Base-by-base conservation (phyloP, 2,113 vertebrate genomes). In the Triplophysa tibetana region DNA sequence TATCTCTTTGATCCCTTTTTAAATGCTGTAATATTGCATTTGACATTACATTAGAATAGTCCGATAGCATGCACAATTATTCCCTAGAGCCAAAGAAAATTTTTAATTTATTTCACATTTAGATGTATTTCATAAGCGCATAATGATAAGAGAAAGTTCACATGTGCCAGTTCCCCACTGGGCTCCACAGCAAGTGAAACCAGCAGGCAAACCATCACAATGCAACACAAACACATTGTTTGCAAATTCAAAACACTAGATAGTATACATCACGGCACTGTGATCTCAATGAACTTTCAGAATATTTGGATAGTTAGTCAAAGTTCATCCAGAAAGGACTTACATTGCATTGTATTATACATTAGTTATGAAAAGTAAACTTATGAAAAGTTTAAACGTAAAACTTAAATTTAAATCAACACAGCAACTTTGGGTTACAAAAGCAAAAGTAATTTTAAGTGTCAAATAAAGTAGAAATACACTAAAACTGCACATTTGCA, bases 61-160 rank as follows among this genome's bases (percentile, higher is more conserved):
- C 41, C 19, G 38, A 80, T 70, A 72, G 56, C 29, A 64, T 48
- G 24, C 4, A 68, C 45, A 67, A 77, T 56, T 54, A 82, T 66
- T 33, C 52, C 52, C 19, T 50, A 43, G 68, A 66, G 75, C 56
- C 17, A 16, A 63, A 14, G 41, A 29, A 79, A 68, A 76, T 54
- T 8, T 11, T 23, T 33, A n/a, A 60, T 78, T 41, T 1, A 54
- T 58, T 63, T 56, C 24, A 67, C 73, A 52, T 78, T 67, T 69
- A 70, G 70, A 56, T 79, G 75, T 81, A 38, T 78, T 77, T 79
- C 82, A 38, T 86, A 86, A 84, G 83, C 26, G 14, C 76, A 79
- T 86, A 85, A 89, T 90, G 89, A 88, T 84, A 91, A 91, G 85
- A 69, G 58, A 83, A 88, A 82, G 64, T 74, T 88, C 90, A 90